phyloP scores from a whole-genome alignment of 2,888 invertebrate species.

The Drosophila suboccidentalis region DNA sequence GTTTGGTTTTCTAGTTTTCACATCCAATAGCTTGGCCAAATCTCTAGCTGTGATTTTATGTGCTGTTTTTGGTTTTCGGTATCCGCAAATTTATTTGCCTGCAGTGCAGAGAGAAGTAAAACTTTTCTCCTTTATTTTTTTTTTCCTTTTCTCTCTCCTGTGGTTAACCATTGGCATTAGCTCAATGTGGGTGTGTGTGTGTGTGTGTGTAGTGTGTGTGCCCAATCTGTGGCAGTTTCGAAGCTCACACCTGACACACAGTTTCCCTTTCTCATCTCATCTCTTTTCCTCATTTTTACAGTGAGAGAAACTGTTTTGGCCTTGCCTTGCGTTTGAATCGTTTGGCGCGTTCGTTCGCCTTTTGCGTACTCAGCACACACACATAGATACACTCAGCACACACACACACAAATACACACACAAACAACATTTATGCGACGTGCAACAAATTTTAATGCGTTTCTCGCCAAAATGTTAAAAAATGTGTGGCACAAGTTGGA shows the following conservation, averaged over 20 bases:
- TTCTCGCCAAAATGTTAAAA: constrained; percentile 77
- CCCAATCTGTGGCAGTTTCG: constrained; percentile 35
- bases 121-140: constrained; percentile 49
- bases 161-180: constrained; percentile 40
- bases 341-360: constrained; percentile 38
- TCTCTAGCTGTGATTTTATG: constrained; percentile 77
- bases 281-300: neutral
- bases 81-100: constrained; percentile 78
- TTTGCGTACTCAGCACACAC: constrained; percentile 48
- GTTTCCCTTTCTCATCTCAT: neutral
- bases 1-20: constrained; percentile 6
- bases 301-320: constrained; percentile 5
- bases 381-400: constrained; percentile 26
- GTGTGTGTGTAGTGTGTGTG: constrained; percentile 8
- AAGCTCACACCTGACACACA: constrained; percentile 25
- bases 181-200: constrained; percentile 16
- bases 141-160: neutral
- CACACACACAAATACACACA: constrained; percentile 35
- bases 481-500: constrained; percentile 80
- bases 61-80: constrained; percentile 79
- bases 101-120: constrained; percentile 71
- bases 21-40: constrained; percentile 55
- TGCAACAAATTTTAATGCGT: constrained; percentile 83
- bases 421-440: constrained; percentile 77
- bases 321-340: constrained; percentile 32